These are phyloP conservation scores for Actenoides lindsayi DNA, from an alignment of 2,113 vertebrate species.

Conservation along the genomic window DNA sequence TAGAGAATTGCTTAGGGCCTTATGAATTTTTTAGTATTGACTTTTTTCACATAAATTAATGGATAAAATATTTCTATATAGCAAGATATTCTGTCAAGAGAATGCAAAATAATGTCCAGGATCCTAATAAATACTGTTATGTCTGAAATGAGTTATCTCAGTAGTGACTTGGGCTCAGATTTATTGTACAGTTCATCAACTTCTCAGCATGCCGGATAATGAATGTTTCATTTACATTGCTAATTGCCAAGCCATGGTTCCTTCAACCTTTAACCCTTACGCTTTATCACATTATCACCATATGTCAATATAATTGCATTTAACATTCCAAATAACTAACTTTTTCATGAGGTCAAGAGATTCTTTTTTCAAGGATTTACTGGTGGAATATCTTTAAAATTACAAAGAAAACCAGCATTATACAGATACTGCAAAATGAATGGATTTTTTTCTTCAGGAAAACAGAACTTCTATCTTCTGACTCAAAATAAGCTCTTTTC, in stretches of 20 bases:
- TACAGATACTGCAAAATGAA: not conserved
- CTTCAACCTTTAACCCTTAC: conserved; percentile 85
- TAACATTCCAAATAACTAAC: conserved; percentile 79
- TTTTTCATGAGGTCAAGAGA: conserved; percentile 67
- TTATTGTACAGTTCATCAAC: conserved; percentile 99
- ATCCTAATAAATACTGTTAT: conserved; percentile 81
- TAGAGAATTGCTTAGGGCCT: not conserved
- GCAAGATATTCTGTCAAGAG: conserved; percentile 47
- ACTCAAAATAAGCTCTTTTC: not conserved
- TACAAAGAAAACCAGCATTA: not conserved
- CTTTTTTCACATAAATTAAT: conserved; percentile 40
- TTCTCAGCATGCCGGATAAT: conserved; percentile 97
- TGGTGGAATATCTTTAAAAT: conserved; percentile 6
- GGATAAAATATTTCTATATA: conserved; percentile 44
- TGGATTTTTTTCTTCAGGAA: not conserved
- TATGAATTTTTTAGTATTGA: not conserved
- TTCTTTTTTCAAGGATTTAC: conserved; percentile 58
- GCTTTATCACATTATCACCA: conserved; percentile 84
- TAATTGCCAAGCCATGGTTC: conserved; percentile 88
- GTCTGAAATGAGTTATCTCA: conserved; percentile 89
- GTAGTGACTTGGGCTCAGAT: conserved; percentile 92
- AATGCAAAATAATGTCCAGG: conserved; percentile 73
- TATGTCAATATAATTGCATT: conserved; percentile 86
- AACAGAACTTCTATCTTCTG: not conserved
- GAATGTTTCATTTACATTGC: conserved; percentile 94